Conservation (phyloP, 2,797 vertebrate genomes). For the Myoxocephalus aenaeus region DNA sequence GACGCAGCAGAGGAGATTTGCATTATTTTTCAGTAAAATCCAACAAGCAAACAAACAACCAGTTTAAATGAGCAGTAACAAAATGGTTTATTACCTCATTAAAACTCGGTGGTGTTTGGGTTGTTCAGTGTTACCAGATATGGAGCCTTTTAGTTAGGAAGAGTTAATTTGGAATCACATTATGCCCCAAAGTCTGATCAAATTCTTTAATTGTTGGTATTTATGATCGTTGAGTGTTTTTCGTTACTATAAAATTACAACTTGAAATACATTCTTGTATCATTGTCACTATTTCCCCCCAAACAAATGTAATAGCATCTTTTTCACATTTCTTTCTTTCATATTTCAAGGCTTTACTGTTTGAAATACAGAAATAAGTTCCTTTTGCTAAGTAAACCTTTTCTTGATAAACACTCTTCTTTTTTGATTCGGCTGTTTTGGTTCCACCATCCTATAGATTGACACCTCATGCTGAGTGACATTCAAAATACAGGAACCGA, state of each 20-base stretch:
- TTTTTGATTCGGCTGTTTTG: too few relatives aligned
- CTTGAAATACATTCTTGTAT: too few relatives aligned
- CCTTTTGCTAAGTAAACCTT: too few relatives aligned
- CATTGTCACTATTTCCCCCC: too few relatives aligned
- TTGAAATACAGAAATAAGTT: too few relatives aligned
- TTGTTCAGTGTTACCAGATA: not conserved
- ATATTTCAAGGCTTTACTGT: not conserved
- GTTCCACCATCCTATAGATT: too few relatives aligned
- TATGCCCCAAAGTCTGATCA: not conserved
- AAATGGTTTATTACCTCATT: not conserved
- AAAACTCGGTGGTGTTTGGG: not conserved
- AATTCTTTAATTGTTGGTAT: not conserved
- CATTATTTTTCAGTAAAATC: not conserved
- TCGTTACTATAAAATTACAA: too few relatives aligned
- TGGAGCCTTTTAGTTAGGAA: not conserved
- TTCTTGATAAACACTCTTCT: too few relatives aligned
- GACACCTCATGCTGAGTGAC: too few relatives aligned
- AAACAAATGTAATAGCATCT: too few relatives aligned
- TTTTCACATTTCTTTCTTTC: too few relatives aligned
- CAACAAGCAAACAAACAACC: not conserved
- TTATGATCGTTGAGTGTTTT: not conserved
- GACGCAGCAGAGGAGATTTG: not conserved
- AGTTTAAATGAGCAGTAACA: not conserved
- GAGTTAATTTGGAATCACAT: not conserved
- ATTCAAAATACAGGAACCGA: too few relatives aligned